phyloP scores from a whole-genome alignment of 2,113 vertebrate species.

The Paramormyrops kingsleyae region DNA sequence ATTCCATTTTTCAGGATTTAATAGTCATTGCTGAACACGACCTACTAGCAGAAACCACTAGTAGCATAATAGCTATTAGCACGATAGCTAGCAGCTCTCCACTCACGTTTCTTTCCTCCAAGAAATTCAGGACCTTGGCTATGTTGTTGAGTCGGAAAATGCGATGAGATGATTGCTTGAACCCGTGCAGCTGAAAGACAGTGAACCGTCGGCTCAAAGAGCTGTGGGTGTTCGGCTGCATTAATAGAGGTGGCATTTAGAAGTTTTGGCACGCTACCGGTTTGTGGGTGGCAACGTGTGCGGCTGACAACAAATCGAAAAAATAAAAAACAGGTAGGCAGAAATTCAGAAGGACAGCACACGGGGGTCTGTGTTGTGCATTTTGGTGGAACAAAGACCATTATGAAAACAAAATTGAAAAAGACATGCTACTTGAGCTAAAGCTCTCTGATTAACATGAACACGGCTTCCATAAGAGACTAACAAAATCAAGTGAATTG shows the following conservation, averaged over 20 bases:
- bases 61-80: not conserved
- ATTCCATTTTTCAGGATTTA: not conserved
- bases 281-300: not conserved
- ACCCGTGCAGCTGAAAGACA: slow-evolving; percentile 75
- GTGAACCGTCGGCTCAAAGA: not conserved
- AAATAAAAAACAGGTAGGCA: not conserved
- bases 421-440: not conserved
- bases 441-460: not conserved
- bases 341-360: not conserved
- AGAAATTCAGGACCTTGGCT: slow-evolving; percentile 84
- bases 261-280: not conserved
- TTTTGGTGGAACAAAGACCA: not conserved
- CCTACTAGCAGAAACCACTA: not conserved
- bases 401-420: not conserved
- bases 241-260: not conserved
- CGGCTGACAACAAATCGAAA: not conserved
- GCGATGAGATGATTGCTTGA: slow-evolving; percentile 87
- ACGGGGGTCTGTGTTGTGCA: not conserved
- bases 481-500: not conserved
- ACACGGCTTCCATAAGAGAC: not conserved
- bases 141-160: slow-evolving; percentile 97
- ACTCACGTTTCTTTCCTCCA: slow-evolving; percentile 94
- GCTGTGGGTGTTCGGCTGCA: not conserved
- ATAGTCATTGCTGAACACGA: not conserved
- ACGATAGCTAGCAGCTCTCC: not conserved